These are phyloP conservation scores for Okamejei kenojei DNA, from an alignment of 2,797 vertebrate genomes.

Conservation along the genomic window DNA sequence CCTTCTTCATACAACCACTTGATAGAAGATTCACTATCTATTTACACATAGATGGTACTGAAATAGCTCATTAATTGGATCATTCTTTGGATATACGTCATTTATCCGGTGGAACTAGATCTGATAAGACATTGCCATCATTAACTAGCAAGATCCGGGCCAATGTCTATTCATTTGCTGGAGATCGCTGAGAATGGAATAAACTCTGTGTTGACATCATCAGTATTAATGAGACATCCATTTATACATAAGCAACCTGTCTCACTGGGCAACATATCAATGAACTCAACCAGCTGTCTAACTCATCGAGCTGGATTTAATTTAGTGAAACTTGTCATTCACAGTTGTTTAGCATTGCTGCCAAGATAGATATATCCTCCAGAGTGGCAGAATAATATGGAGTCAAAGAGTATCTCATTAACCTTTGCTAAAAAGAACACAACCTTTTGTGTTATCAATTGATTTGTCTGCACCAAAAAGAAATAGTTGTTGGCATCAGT, in stretches of 20 bases:
- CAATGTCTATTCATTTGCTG: neutral
- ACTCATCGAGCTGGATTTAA: neutral
- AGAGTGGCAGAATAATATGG: neutral
- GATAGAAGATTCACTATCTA: neutral
- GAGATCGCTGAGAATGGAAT: neutral
- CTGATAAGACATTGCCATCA: no score
- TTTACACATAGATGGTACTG: neutral
- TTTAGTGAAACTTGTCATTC: slow-evolving; percentile 34
- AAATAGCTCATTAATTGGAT: no score
- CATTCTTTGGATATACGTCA: no score
- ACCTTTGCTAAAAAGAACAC: slow-evolving; percentile 21
- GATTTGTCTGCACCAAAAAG: neutral
- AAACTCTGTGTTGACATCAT: slow-evolving; percentile 1
- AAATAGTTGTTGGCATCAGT: neutral
- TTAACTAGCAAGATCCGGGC: no score
- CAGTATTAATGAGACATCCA: slow-evolving; percentile 2
- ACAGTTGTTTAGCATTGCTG: neutral
- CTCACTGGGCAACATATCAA: neutral
- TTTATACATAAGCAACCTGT: neutral
- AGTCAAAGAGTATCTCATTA: neutral
- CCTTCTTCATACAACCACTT: neutral
- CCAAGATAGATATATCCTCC: neutral
- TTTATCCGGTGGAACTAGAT: no score
- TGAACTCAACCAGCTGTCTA: slow-evolving; percentile 12
- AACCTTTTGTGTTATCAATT: slow-evolving; percentile 1